Conservation (phyloP, 2,888 invertebrate genomes). For the Punctoribates punctum region DNA sequence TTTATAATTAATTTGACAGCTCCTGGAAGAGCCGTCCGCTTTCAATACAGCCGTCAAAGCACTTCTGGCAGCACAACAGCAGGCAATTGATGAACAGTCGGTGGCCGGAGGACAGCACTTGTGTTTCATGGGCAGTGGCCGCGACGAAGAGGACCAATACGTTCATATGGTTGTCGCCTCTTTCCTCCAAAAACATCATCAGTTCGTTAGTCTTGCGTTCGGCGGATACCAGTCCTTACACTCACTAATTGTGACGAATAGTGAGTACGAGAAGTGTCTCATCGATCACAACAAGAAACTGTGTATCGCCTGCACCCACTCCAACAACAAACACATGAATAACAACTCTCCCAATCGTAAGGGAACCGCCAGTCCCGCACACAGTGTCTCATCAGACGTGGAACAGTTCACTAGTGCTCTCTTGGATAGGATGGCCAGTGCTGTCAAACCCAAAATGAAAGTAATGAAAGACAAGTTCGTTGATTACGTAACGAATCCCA, state of each 20-base stretch:
- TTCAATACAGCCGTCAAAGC: conserved; percentile 93
- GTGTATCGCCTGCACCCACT: conserved; percentile 38
- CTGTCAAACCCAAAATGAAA: conserved; percentile 83
- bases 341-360: neutral
- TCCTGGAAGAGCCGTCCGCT: conserved; percentile 92
- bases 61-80: conserved; percentile 80
- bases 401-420: conserved; percentile 43
- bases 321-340: neutral
- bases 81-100: conserved; percentile 78
- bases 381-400: neutral
- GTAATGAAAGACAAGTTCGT: conserved; percentile 86
- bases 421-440: conserved; percentile 56
- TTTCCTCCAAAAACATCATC: conserved; percentile 87
- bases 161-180: conserved; percentile 98
- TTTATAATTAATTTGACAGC: conserved; percentile 57
- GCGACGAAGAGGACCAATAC: conserved; percentile 88
- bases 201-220: conserved; percentile 83
- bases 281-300: conserved; percentile 43
- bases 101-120: conserved; percentile 58
- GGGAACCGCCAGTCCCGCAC: neutral
- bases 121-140: conserved; percentile 78
- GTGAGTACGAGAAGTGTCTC: conserved; percentile 38
- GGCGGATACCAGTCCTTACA: conserved; percentile 71
- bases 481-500: conserved; percentile 89
- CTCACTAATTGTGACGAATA: conserved; percentile 42